Base-by-base conservation (phyloP, 2,113 vertebrate genomes). In the Setophaga petechia region DNA sequence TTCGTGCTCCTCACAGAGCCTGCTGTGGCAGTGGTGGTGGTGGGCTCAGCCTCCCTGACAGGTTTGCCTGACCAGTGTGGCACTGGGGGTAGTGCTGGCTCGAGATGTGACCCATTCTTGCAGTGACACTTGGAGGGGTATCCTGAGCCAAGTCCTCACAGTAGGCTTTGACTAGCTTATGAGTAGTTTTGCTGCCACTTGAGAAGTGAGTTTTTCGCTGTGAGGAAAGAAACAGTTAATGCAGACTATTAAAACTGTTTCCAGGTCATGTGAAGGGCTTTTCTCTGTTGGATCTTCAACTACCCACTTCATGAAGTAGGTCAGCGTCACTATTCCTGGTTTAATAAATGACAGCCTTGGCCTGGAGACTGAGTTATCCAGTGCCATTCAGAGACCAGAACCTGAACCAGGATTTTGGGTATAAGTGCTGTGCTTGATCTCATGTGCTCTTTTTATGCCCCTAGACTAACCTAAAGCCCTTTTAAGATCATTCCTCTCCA, bases 21-120 rank as follows among this genome's bases (percentile, higher is more conserved):
- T 0, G 0, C 10, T 47, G 46, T 31, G 31, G 33, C 63, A 51
- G 12, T 0, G 10, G 14, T 27, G 44, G 6, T 62, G 67, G 21
- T 57, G 41, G 18, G 7, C 71, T 85, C 31, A 61, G 49, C 20
- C 57, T 18, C 44, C 4, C 4, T 17, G 41, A 8, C 16, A 46
- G 14, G 3, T 75, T 51, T 85, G 33, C 35, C 30, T 55, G 39
- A 31, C 10, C 39, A 27, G 10, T 1, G 1, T 65, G 30, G 35
- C 54, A 18, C 28, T 51, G 57, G 55, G 31, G 47, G 5, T 43
- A 9, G 22, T 1, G 2, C n/a, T 2, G 1, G 3, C 57, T 51
- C 75, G 37, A 20, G 10, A 39, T 1, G 2, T 33, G 30, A 35
- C 41, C 62, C 7, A 0, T 39, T 78, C 44, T 79, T 52, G 47